Conservation (phyloP, 2,797 vertebrate genomes). For the Rhinoraja longicauda region DNA sequence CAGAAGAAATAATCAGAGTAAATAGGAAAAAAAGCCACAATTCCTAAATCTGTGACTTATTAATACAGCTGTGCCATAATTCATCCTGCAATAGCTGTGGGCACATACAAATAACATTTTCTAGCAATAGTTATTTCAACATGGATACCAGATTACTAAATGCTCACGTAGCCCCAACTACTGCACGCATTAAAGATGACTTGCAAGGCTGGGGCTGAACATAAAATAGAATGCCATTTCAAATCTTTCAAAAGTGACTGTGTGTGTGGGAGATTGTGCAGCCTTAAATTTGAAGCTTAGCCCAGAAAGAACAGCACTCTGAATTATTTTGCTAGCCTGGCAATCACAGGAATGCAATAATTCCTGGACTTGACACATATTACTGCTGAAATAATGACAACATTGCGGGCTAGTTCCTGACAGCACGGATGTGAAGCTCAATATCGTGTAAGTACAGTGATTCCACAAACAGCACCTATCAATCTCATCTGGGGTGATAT, state of each 20-base stretch:
- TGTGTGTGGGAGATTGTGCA: neutral
- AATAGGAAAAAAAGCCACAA: neutral
- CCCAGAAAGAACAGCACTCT: conserved; percentile 12
- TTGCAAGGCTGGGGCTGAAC: neutral
- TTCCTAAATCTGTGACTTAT: too few species aligned
- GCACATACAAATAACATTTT: too few species aligned
- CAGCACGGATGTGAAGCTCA: conserved; percentile 9
- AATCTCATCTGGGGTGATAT: conserved; percentile 28
- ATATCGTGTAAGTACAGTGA: conserved; percentile 21
- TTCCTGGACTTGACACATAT: neutral
- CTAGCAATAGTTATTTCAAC: neutral
- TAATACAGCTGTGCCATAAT: neutral
- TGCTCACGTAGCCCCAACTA: neutral
- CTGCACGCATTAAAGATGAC: neutral
- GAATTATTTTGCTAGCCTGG: conserved; percentile 29
- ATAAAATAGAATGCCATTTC: neutral
- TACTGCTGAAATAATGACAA: conserved; percentile 33
- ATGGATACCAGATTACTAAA: neutral
- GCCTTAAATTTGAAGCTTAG: conserved; percentile 4
- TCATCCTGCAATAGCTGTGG: neutral
- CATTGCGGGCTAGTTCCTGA: conserved; percentile 21
- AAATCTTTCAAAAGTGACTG: neutral
- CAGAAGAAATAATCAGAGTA: too few species aligned
- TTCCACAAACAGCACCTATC: conserved; percentile 9
- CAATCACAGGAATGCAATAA: conserved; percentile 30